phyloP scores from a whole-genome alignment of 2,888 invertebrate species.

The Lamproptera curius region DNA sequence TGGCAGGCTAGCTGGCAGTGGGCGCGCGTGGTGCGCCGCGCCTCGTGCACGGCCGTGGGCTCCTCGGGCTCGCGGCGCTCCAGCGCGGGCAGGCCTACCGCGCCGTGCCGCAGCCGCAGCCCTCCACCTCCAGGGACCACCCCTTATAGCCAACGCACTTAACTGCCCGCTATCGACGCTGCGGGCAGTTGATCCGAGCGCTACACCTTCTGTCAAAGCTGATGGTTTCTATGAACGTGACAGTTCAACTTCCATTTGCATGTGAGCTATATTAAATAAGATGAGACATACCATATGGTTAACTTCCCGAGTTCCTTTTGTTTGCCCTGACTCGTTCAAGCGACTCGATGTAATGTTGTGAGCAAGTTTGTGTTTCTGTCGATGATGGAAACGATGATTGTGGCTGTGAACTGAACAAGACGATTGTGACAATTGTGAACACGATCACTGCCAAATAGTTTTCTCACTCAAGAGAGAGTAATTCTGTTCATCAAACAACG shows the following conservation, averaged over 20 bases:
- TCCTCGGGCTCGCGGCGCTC: constrained; percentile 20
- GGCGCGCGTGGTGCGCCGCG: constrained; percentile 24
- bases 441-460: background rate
- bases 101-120: constrained; percentile 33
- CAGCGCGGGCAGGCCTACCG: constrained; percentile 33
- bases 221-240: background rate
- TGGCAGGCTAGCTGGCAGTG: constrained; percentile 29
- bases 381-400: too few species aligned
- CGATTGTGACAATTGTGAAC: background rate
- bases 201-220: background rate
- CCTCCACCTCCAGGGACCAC: constrained; percentile 42
- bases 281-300: too few species aligned
- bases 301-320: too few species aligned
- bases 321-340: too few species aligned
- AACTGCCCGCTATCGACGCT: too few species aligned
- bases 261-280: too few species aligned
- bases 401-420: background rate
- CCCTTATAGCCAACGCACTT: constrained; percentile 59
- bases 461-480: background rate
- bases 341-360: too few species aligned
- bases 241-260: background rate
- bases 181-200: too few species aligned
- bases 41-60: constrained; percentile 27
- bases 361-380: too few species aligned
- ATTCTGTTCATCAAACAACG: background rate